Evolutionary conservation across 2,888 invertebrate species (phyloP).

Genomic region (Thysanoteuthis rhombus): DNA sequence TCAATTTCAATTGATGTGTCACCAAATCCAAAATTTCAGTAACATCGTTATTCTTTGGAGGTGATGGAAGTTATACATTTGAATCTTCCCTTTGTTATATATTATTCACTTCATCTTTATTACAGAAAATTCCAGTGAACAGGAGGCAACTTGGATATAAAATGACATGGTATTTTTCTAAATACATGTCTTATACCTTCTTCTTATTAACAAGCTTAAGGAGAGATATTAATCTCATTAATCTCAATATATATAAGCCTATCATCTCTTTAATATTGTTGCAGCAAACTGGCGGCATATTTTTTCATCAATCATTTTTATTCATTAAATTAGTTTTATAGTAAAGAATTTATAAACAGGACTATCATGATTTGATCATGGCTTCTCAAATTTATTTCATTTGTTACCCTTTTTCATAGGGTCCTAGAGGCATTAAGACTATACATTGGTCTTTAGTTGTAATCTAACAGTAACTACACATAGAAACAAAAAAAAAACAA

Average conservation of each 20-base stretch:
- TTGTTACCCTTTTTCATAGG: no score
- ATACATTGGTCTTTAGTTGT: no score
- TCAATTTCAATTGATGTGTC: not conserved
- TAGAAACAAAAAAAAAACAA: no score
- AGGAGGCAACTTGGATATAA: conserved; percentile 26
- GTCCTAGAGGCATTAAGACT: no score
- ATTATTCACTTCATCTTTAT: not conserved
- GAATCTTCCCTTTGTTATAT: not conserved
- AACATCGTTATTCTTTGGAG: not conserved
- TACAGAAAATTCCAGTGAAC: not conserved
- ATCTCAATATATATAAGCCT: not conserved
- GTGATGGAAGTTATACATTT: not conserved
- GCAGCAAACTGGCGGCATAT: no score
- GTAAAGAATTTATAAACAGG: not conserved
- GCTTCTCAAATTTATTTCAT: no score
- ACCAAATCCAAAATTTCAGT: not conserved
- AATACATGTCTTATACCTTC: conserved; percentile 18
- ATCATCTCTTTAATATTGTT: not conserved
- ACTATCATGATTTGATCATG: no score
- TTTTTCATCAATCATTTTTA: not conserved
- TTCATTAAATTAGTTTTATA: not conserved
- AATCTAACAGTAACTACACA: no score
- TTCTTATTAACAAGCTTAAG: not conserved
- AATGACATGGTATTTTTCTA: conserved; percentile 25
- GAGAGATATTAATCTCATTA: not conserved